Evolutionary conservation across 2,888 invertebrate genomes (phyloP).

Genomic region (Melanotus villosus): DNA sequence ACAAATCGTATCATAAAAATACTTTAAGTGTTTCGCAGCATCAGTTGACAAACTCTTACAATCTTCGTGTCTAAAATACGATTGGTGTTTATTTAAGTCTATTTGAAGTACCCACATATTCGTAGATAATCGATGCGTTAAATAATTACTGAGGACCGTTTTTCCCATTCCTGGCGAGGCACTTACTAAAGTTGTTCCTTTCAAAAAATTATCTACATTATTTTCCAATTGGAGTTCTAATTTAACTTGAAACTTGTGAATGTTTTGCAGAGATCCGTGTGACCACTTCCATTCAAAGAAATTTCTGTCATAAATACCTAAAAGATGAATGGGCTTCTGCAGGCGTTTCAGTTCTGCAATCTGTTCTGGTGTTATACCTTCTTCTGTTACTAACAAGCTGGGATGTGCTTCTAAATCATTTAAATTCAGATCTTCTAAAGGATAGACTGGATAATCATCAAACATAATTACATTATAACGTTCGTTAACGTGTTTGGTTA

Average conservation of each 20-base stretch:
- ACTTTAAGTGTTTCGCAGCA: not conserved
- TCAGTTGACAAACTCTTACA: not conserved
- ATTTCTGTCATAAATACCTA: not conserved
- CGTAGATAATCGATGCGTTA: not conserved
- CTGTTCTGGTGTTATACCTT: not conserved
- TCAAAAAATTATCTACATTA: not conserved
- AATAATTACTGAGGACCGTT: conserved; percentile 2
- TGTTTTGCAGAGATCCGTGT: not conserved
- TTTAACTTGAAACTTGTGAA: not conserved
- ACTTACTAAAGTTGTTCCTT: not conserved
- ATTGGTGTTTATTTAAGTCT: not conserved
- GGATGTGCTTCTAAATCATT: not conserved
- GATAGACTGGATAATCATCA: not conserved
- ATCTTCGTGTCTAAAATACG: not conserved
- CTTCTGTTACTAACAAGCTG: not conserved
- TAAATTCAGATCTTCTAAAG: not conserved
- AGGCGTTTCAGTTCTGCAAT: not conserved
- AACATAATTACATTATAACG: not conserved
- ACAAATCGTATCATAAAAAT: not conserved
- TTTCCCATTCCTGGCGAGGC: conserved; percentile 28
- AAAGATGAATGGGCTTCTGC: not conserved
- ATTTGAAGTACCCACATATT: conserved; percentile 3
- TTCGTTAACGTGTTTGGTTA: not conserved
- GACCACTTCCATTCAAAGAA: not conserved
- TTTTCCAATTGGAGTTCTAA: not conserved